These are phyloP conservation scores for Chaenocephalus aceratus DNA, from an alignment of 2,113 vertebrate genomes.

Conservation along the genomic window DNA sequence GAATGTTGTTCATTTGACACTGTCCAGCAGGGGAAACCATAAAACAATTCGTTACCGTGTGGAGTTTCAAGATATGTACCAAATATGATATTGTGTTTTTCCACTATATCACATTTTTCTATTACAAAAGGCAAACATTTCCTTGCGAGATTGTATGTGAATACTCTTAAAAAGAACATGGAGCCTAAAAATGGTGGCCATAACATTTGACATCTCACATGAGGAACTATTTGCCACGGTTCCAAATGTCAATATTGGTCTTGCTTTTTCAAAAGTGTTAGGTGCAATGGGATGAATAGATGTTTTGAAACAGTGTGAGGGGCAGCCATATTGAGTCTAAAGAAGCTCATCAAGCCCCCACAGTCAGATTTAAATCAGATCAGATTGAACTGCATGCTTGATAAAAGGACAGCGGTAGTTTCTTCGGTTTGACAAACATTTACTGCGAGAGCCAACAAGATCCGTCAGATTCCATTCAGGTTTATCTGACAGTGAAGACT, in stretches of 20 bases:
- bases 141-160: not conserved
- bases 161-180: not conserved
- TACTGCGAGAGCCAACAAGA: not conserved
- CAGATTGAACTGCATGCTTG: slow-evolving; percentile 10
- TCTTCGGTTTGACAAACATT: not conserved
- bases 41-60: not conserved
- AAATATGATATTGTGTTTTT: not conserved
- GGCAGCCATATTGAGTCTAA: not conserved
- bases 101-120: not conserved
- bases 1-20: not conserved
- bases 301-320: not conserved
- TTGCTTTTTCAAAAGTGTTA: not conserved
- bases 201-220: slow-evolving; percentile 2
- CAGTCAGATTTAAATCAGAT: slow-evolving; percentile 4
- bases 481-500: slow-evolving; percentile 17
- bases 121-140: not conserved
- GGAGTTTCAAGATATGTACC: not conserved
- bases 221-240: slow-evolving; percentile 23
- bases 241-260: slow-evolving; percentile 24
- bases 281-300: not conserved
- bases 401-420: slow-evolving; percentile 10
- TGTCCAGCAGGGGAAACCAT: not conserved
- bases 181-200: not conserved
- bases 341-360: slow-evolving; percentile 5
- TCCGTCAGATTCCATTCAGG: slow-evolving; percentile 15